Evolutionary conservation across 1,140 invertebrate species (phyloP).

Genomic region (Drosophila kepulauana): DNA sequence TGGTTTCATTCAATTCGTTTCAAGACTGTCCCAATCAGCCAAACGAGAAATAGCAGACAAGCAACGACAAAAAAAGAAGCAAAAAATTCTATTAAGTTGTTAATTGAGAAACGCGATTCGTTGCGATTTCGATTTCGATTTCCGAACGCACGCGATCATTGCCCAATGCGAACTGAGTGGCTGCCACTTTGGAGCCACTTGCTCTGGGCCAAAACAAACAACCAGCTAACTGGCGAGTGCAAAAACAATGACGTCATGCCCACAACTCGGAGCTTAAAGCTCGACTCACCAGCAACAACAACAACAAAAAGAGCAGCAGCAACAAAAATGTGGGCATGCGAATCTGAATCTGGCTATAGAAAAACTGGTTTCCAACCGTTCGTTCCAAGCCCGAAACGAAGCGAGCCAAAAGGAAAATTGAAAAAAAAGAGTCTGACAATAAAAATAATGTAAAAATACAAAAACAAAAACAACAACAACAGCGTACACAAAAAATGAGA

Average conservation of each 20-base stretch:
- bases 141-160: conserved; percentile 66
- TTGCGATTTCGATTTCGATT: conserved; percentile 47
- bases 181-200: conserved; percentile 37
- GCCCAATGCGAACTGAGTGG: conserved; percentile 69
- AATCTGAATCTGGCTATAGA: conserved; percentile 41
- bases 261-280: conserved; percentile 60
- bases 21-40: conserved; percentile 10
- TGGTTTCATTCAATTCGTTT: conserved; percentile 22
- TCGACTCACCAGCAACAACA: conserved; percentile 24
- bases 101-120: conserved; percentile 44
- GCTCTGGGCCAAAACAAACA: conserved; percentile 76
- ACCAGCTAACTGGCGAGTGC: conserved; percentile 20
- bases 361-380: conserved; percentile 69
- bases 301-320: conserved; percentile 26
- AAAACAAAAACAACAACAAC: conserved; percentile 27
- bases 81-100: conserved; percentile 42
- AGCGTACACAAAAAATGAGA: conserved; percentile 53
- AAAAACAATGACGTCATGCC: conserved; percentile 70
- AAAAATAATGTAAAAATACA: conserved; percentile 38
- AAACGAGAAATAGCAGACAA: background rate
- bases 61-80: conserved; percentile 7
- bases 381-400: conserved; percentile 64
- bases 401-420: conserved; percentile 76
- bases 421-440: conserved; percentile 68
- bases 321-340: conserved; percentile 69